Evolutionary conservation across 2,113 vertebrate genomes (phyloP), one percentile per base, ranked within the genome.

Genomic region (Fregetta grallaria): DNA sequence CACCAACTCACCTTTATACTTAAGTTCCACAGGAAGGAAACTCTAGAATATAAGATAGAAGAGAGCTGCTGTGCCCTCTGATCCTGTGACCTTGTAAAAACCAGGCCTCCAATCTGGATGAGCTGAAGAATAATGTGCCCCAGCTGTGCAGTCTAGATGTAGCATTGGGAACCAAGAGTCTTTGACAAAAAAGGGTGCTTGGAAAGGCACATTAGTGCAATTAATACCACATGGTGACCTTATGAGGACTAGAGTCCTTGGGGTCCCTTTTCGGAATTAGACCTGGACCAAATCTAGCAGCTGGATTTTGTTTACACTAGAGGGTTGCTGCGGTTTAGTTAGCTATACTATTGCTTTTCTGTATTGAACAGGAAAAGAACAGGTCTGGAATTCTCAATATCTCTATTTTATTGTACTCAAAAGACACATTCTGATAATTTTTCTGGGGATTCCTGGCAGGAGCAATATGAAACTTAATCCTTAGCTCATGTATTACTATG

Each of bases 221-320:
- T 96, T 91, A 92, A 96, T 96, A 96, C 87, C 94, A 97, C 96
- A 93, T 96, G 94, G 94, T 94, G 93, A 96, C 96, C 94, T 94
- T 90, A 68, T 16, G 92, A 94, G 71, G 96, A 96, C 90, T 72
- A 40, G 70, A 82, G 52, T 96, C 97, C 93, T 96, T 61, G 47
- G 92, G 75, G 95, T 96, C 75, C 40, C 82, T 91, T 97, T 96
- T 94, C 8, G 2, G 96, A 85, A 92, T 96, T 91, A 97, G 91
- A 79, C 83, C 91, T 95, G 86, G 91, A 95, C 94, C 94, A 94
- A 88, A 90, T 73, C 66, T 90, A 87, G 85, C 96, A 96, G 95
- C 93, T 97, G 96, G 87, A 73, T 95, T 78, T 91, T 95, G 88
- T 96, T 97, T 87, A 75, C 93, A 72, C 90, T 47, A 53, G 93